Evolutionary conservation across 2,113 vertebrate species (phyloP).

Genomic region (Myrmecobius fasciatus): DNA sequence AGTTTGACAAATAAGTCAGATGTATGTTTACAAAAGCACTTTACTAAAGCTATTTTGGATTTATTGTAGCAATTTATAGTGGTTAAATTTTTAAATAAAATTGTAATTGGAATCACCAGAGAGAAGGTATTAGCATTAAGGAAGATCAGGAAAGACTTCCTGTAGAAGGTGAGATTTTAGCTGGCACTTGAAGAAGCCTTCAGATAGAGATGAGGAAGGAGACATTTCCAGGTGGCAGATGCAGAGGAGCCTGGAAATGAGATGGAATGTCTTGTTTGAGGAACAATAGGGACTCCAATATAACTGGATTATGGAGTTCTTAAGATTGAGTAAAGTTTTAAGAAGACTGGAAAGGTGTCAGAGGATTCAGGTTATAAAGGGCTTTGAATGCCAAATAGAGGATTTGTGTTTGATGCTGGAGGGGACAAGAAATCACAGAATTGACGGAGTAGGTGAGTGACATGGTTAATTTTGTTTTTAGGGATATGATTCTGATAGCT

Average conservation of each 20-base stretch:
- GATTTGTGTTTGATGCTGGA: no score
- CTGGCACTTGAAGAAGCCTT: no score
- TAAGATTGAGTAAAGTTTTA: no score
- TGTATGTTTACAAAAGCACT: neutral
- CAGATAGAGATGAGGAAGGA: neutral
- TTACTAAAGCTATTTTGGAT: neutral
- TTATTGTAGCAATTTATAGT: neutral
- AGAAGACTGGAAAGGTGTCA: no score
- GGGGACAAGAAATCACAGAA: no score
- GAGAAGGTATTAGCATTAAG: no score
- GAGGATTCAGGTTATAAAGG: no score
- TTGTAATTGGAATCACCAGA: neutral
- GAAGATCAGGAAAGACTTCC: no score
- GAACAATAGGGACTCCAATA: neutral
- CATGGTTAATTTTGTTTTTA: neutral
- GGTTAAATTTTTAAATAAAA: neutral
- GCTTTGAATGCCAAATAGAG: no score
- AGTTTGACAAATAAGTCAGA: neutral
- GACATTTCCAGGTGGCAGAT: neutral
- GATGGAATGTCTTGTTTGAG: neutral
- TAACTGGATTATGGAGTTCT: no score
- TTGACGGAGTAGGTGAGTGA: no score
- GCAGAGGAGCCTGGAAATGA: neutral
- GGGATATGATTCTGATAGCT: neutral
- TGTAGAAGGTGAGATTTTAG: no score